Evolutionary conservation across 2,888 invertebrate genomes (phyloP).

Genomic region (Polydesmus complanatus): DNA sequence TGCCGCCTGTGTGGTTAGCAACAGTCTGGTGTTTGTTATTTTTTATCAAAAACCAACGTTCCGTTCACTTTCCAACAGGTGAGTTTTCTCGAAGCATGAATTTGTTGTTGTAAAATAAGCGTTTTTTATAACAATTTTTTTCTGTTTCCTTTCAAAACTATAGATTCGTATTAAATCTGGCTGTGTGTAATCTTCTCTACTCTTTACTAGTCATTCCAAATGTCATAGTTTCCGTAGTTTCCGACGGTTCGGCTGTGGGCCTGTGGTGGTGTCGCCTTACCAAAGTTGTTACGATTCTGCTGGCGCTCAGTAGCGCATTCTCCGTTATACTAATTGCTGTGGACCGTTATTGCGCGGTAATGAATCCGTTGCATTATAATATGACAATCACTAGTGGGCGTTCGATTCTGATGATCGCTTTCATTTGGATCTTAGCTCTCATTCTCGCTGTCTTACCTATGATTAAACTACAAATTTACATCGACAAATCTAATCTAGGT

Average conservation of each 20-base stretch:
- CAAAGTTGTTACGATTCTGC: constrained; percentile 47
- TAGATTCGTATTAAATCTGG: constrained; percentile 43
- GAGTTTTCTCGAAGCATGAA: constrained; percentile 27
- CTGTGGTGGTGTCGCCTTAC: constrained; percentile 38
- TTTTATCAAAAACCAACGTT: constrained; percentile 57
- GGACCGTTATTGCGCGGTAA: constrained; percentile 51
- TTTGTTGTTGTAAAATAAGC: too few relatives aligned
- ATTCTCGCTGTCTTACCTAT: constrained; percentile 32
- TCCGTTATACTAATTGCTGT: constrained; percentile 48
- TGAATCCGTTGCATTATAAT: constrained; percentile 49
- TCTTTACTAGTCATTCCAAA: constrained; percentile 36
- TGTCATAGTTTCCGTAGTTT: constrained; percentile 31
- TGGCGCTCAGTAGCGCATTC: constrained; percentile 44
- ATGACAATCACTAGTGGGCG: constrained; percentile 37
- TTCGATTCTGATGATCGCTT: constrained; percentile 33
- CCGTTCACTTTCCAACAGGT: constrained; percentile 66
- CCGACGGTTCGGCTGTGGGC: constrained; percentile 25
- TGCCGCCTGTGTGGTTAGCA: constrained; percentile 54
- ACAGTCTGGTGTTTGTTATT: constrained; percentile 55
- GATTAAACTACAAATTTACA: constrained; percentile 26
- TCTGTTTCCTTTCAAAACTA: too few relatives aligned
- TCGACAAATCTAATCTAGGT: constrained; percentile 22
- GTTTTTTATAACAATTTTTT: too few relatives aligned
- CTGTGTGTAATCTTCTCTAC: constrained; percentile 37
- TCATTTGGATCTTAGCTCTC: constrained; percentile 33